A percentile compares a stretch with the other conserved stretches of the same genome.
These are phyloP conservation scores for Alosa sapidissima DNA, from an alignment of 2,797 vertebrate genomes.

Conservation along the genomic window DNA sequence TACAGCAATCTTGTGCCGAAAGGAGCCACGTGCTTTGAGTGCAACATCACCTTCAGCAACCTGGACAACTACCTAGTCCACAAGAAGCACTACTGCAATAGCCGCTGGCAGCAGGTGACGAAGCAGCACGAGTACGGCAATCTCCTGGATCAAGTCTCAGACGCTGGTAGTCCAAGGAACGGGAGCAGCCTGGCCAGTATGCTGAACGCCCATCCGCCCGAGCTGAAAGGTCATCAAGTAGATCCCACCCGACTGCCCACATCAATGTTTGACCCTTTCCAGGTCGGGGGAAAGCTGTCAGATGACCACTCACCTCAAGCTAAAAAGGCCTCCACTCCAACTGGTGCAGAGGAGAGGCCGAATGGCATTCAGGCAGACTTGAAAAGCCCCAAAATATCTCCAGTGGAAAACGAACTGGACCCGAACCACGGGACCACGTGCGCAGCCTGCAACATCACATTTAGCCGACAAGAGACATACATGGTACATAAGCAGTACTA, in stretches of 20 bases:
- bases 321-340: slow-evolving; percentile 72
- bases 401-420: slow-evolving; percentile 74
- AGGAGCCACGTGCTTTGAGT: slow-evolving; percentile 86
- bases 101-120: slow-evolving; percentile 82
- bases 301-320: slow-evolving; percentile 74
- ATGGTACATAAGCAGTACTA: slow-evolving; percentile 90
- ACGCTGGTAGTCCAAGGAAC: slow-evolving; percentile 75
- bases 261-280: slow-evolving; percentile 76
- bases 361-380: slow-evolving; percentile 74
- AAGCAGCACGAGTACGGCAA: slow-evolving; percentile 64
- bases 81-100: slow-evolving; percentile 88
- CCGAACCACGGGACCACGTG: slow-evolving; percentile 80
- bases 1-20: slow-evolving; percentile 84
- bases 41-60: slow-evolving; percentile 87
- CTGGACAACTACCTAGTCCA: slow-evolving; percentile 87
- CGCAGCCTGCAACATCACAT: slow-evolving; percentile 87
- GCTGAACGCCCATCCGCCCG: slow-evolving; percentile 71
- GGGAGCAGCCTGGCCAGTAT: slow-evolving; percentile 74
- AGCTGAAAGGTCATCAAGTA: slow-evolving; percentile 71
- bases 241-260: slow-evolving; percentile 75
- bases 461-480: slow-evolving; percentile 84
- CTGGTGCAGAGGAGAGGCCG: slow-evolving; percentile 71
- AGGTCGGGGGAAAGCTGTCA: slow-evolving; percentile 72
- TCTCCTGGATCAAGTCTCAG: slow-evolving; percentile 71
- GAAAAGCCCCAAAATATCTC: slow-evolving; percentile 68